phyloP scores from a whole-genome alignment of 2,888 invertebrate species.

The Cosmorhoe ocellata region DNA sequence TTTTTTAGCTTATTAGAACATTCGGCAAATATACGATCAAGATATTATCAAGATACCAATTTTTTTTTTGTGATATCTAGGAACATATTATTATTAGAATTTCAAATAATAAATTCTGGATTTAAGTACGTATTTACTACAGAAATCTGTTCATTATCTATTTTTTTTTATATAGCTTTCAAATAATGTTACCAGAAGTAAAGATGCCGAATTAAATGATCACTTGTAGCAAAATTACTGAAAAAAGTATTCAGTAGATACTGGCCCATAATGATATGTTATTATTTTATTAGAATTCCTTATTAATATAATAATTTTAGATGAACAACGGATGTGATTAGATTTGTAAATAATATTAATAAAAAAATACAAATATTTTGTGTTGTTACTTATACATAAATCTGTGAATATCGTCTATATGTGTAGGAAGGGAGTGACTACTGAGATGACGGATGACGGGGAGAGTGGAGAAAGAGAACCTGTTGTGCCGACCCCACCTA shows the following conservation, averaged over 20 bases:
- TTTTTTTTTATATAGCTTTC: too few relatives aligned
- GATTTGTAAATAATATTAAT: conserved; percentile 79
- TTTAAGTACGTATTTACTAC: too few relatives aligned
- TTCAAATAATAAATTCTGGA: too few relatives aligned
- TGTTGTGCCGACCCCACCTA: too few relatives aligned
- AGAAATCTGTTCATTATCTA: too few relatives aligned
- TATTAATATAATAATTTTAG: conserved; percentile 63
- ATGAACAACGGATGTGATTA: conserved; percentile 77
- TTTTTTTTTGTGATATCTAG: conserved; percentile 1
- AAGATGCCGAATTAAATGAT: not conserved
- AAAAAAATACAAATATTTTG: conserved; percentile 54
- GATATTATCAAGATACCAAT: conserved; percentile 18
- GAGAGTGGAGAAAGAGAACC: too few relatives aligned
- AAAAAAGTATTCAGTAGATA: conserved; percentile 1
- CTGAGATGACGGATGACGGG: too few relatives aligned
- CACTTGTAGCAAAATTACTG: not conserved
- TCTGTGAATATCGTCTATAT: too few relatives aligned
- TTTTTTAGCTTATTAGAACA: conserved; percentile 10
- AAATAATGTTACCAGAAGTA: too few relatives aligned
- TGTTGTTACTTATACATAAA: conserved; percentile 12
- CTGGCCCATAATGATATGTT: conserved; percentile 54
- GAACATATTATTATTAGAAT: too few relatives aligned
- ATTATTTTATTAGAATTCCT: conserved; percentile 50
- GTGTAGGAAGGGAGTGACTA: too few relatives aligned
- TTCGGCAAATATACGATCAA: conserved; percentile 3